Percentiles rank a stretch among this genome's conserved stretches.
phyloP scores from a whole-genome alignment of 1,140 invertebrate species.

The Leptopilina clavipes region DNA sequence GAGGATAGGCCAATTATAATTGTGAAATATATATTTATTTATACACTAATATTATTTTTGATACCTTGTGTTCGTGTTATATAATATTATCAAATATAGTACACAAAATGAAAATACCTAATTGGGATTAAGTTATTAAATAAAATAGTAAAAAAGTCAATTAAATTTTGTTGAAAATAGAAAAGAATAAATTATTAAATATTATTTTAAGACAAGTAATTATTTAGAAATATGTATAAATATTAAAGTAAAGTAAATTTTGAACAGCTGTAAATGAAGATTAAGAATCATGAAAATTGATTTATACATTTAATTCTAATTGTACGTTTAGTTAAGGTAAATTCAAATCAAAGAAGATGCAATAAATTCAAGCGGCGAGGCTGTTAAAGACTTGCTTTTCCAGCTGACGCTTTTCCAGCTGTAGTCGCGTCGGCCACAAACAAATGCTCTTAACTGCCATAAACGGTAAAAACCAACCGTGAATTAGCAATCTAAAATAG shows the following conservation, averaged over 20 bases:
- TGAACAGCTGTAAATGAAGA: constrained; percentile 5
- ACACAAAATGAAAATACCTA: too few species aligned
- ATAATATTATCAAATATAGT: too few species aligned
- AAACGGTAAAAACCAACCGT: constrained; percentile 9
- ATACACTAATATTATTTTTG: too few species aligned
- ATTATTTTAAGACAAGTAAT: too few species aligned
- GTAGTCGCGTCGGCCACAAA: constrained; percentile 11
- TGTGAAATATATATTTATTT: too few species aligned
- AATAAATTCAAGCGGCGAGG: constrained; percentile 24
- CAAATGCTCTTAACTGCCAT: background rate
- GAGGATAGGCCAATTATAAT: too few species aligned
- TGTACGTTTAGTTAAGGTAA: constrained; percentile 3
- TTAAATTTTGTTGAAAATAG: too few species aligned
- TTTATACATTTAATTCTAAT: constrained; percentile 27
- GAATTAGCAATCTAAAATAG: constrained; percentile 23
- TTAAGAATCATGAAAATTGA: constrained; percentile 13
- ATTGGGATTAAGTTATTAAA: too few species aligned
- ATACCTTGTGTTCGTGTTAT: too few species aligned
- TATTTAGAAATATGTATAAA: background rate
- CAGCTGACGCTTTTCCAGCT: constrained; percentile 33
- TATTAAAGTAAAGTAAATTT: background rate
- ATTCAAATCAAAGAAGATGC: constrained; percentile 23
- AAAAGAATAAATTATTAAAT: too few species aligned
- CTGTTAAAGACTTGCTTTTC: constrained; percentile 23
- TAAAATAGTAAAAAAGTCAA: too few species aligned